phyloP scores from a whole-genome alignment of 2,888 invertebrate genomes.

The Eristalis tenax region DNA sequence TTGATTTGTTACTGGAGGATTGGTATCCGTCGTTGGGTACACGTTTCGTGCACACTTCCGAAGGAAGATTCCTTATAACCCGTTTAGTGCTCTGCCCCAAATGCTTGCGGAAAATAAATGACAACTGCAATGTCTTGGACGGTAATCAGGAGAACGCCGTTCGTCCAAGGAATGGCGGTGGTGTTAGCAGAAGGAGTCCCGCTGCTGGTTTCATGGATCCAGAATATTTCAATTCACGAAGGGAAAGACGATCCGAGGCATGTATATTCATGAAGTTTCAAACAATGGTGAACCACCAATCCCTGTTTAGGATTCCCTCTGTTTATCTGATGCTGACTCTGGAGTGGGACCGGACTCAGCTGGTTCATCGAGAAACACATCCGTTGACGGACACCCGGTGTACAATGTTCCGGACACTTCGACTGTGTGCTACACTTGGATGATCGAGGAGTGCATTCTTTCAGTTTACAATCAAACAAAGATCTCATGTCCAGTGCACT shows the following conservation, averaged over 20 bases:
- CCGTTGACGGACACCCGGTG: constrained; percentile 88
- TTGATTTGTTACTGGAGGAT: constrained; percentile 97
- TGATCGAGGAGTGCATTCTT: constrained; percentile 97
- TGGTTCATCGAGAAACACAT: constrained; percentile 91
- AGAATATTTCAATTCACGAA: constrained; percentile 71
- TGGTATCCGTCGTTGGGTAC: constrained; percentile 99
- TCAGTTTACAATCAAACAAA: constrained; percentile 89
- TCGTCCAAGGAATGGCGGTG: constrained; percentile 47
- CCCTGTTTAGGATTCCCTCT: constrained; percentile 84
- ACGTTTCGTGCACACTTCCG: constrained; percentile 98
- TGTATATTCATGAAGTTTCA: not conserved
- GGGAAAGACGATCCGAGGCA: constrained; percentile 76
- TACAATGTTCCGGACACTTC: constrained; percentile 80
- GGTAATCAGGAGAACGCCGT: constrained; percentile 44
- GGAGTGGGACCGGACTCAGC: constrained; percentile 92
- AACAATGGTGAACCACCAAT: not conserved
- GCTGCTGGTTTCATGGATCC: constrained; percentile 48
- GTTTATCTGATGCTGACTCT: constrained; percentile 91
- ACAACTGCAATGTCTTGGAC: constrained; percentile 67
- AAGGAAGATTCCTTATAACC: constrained; percentile 96
- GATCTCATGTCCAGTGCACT: constrained; percentile 90
- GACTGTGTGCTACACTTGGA: constrained; percentile 88
- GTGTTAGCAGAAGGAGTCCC: constrained; percentile 39
- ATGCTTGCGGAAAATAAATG: constrained; percentile 85
- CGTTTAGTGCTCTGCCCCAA: constrained; percentile 95